phyloP scores from a whole-genome alignment of 2,888 invertebrate genomes.

The Rhingia campestris region DNA sequence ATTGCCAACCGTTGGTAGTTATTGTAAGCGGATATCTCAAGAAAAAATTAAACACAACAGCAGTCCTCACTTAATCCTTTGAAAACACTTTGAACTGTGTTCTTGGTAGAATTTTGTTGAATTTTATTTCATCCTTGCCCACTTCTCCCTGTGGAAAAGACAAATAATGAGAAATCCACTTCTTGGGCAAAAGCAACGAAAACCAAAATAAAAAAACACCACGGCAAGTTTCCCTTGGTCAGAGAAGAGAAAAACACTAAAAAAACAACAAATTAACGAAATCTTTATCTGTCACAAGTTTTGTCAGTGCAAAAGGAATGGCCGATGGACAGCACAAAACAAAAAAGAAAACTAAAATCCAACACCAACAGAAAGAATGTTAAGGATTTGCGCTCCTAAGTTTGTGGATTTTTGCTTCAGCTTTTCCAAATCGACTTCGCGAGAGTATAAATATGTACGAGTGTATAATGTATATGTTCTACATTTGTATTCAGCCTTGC shows the following conservation, averaged over 20 bases:
- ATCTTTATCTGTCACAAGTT: slow-evolving; percentile 56
- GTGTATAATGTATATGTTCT: slow-evolving; percentile 3
- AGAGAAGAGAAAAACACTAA: slow-evolving; percentile 10
- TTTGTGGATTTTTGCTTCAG: slow-evolving; percentile 28
- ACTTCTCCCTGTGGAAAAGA: slow-evolving; percentile 7
- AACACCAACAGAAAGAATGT: slow-evolving; percentile 17
- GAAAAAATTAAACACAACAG: neutral
- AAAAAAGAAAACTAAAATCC: neutral
- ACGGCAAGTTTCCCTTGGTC: neutral
- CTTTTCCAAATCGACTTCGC: slow-evolving; percentile 20
- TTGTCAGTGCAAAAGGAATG: slow-evolving; percentile 21
- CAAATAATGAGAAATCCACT: slow-evolving; percentile 30
- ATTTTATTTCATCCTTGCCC: slow-evolving; percentile 2
- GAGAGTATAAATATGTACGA: slow-evolving; percentile 3
- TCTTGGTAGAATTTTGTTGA: neutral
- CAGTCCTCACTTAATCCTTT: slow-evolving; percentile 15
- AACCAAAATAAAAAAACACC: neutral
- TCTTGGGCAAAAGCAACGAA: slow-evolving; percentile 17
- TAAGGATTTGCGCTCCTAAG: slow-evolving; percentile 23
- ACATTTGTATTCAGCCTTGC: slow-evolving; percentile 29
- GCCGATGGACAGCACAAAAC: slow-evolving; percentile 14
- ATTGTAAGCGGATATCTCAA: neutral
- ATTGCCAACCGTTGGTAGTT: too few relatives aligned
- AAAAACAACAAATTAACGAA: slow-evolving; percentile 53
- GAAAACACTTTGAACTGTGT: slow-evolving; percentile 25